These are phyloP conservation scores for Mercenaria mercenaria DNA, from an alignment of 1,140 invertebrate species.

Conservation along the genomic window DNA sequence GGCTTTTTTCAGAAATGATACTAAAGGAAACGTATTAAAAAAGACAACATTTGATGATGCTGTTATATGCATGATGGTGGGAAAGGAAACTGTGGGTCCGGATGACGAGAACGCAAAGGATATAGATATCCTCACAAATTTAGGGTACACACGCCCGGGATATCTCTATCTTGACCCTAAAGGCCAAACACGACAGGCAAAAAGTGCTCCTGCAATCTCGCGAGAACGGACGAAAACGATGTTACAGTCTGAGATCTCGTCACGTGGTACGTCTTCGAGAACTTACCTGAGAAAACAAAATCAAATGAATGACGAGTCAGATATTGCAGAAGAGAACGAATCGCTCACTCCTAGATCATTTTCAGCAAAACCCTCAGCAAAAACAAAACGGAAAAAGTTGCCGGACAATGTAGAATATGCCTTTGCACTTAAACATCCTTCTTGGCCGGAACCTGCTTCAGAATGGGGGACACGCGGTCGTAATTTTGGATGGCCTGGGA, in stretches of 20 bases:
- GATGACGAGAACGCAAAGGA: slow-evolving; percentile 14
- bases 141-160: slow-evolving; percentile 42
- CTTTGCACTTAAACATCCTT: slow-evolving; percentile 47
- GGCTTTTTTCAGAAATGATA: slow-evolving; percentile 46
- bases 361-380: slow-evolving; percentile 25
- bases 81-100: slow-evolving; percentile 42
- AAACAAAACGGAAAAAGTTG: slow-evolving; percentile 48
- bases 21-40: slow-evolving; percentile 32
- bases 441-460: slow-evolving; percentile 47
- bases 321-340: slow-evolving; percentile 53
- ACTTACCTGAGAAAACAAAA: slow-evolving; percentile 51
- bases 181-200: slow-evolving; percentile 29
- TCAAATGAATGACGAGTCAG: slow-evolving; percentile 28
- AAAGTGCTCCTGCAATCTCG: slow-evolving; percentile 52
- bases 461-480: slow-evolving; percentile 52
- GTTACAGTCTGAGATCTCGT: slow-evolving; percentile 37
- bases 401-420: slow-evolving; percentile 60
- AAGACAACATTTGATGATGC: slow-evolving; percentile 57
- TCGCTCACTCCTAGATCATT: slow-evolving; percentile 26
- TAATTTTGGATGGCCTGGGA: slow-evolving; percentile 57
- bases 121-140: slow-evolving; percentile 21
- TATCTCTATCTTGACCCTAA: slow-evolving; percentile 32
- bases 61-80: slow-evolving; percentile 58
- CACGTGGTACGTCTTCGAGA: slow-evolving; percentile 56
- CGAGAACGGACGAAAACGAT: slow-evolving; percentile 55